A percentile compares a stretch with the other conserved stretches of the same genome.
phyloP scores from a whole-genome alignment of 2,797 vertebrate genomes.

The Leuciscus waleckii region DNA sequence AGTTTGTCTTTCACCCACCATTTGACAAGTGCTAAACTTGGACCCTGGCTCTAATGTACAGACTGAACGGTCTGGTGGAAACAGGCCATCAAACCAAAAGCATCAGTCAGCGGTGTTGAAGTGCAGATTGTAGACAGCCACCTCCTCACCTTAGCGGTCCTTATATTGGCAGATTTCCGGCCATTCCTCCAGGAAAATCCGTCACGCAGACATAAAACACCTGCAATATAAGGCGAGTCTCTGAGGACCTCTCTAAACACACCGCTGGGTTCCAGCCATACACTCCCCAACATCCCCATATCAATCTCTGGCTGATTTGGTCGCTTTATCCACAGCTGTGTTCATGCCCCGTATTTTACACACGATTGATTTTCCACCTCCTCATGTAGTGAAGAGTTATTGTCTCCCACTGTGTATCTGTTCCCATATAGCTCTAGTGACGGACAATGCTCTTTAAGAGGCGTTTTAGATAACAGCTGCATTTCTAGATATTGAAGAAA shows the following conservation, averaged over 20 bases:
- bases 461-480: neutral
- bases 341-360: constrained; percentile 2
- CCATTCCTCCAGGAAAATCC: constrained; percentile 20
- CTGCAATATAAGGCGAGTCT: neutral
- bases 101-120: neutral
- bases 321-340: constrained; percentile 26
- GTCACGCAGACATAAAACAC: constrained; percentile 24
- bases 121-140: neutral
- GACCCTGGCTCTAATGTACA: neutral
- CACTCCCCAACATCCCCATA: constrained; percentile 17
- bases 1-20: neutral
- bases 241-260: constrained; percentile 13
- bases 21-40: neutral
- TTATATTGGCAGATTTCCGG: constrained; percentile 16
- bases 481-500: neutral
- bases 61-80: neutral
- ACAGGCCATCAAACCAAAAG: neutral
- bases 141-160: neutral
- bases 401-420: neutral
- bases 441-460: neutral
- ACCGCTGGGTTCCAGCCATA: neutral
- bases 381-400: neutral
- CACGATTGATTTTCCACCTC: neutral
- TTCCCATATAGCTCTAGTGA: neutral
- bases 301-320: constrained; percentile 22